These are phyloP conservation scores for Phytoseiulus persimilis DNA, from an alignment of 2,888 invertebrate genomes.

Conservation along the genomic window DNA sequence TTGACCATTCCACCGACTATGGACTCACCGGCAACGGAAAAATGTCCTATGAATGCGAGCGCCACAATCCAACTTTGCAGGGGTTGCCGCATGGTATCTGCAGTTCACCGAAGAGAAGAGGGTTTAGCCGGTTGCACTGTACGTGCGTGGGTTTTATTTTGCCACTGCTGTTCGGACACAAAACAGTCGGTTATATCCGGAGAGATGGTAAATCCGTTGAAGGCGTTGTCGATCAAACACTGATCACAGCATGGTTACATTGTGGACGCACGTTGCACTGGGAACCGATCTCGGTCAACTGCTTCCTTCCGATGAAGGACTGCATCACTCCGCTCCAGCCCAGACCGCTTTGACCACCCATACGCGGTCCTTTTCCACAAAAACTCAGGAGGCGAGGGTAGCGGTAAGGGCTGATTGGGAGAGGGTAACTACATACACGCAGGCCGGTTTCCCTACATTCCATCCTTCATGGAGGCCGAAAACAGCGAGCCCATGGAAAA, in stretches of 20 bases:
- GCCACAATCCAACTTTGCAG: conserved; percentile 5
- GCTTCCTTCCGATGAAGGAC: neutral
- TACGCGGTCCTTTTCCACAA: neutral
- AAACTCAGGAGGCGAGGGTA: neutral
- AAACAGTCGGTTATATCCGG: neutral
- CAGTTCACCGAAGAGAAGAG: neutral
- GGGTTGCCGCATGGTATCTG: neutral
- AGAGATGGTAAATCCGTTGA: neutral
- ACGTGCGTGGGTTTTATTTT: neutral
- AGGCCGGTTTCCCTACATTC: neutral
- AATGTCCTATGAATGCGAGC: neutral
- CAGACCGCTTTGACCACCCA: neutral
- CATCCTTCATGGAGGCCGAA: neutral
- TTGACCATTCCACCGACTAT: neutral
- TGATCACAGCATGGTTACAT: neutral
- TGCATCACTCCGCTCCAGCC: neutral
- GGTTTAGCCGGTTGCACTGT: neutral
- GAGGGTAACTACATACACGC: neutral
- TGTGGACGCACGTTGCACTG: neutral
- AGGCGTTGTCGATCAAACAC: neutral
- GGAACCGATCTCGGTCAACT: neutral
- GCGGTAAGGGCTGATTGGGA: neutral
- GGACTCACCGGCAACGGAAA: neutral
- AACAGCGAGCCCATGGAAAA: neutral
- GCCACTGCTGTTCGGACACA: neutral